These are phyloP conservation scores for Tinea trinotella DNA, from an alignment of 2,888 invertebrate species.

Conservation along the genomic window DNA sequence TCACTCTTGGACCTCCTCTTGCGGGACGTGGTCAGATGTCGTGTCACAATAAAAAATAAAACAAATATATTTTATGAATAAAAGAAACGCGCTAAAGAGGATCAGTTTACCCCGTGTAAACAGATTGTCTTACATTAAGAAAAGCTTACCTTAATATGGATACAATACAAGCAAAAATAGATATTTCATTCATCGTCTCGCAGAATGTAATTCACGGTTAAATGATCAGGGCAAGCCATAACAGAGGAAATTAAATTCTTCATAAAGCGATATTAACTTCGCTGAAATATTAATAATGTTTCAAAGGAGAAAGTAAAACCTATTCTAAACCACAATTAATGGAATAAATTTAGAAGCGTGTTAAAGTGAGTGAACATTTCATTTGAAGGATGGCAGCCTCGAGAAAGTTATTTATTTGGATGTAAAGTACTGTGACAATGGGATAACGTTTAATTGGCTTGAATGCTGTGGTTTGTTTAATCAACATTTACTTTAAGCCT, in stretches of 20 bases:
- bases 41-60: too few relatives aligned
- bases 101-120: too few relatives aligned
- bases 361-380: slow-evolving; percentile 15
- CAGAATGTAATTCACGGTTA: slow-evolving; percentile 23
- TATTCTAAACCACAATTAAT: slow-evolving; percentile 17
- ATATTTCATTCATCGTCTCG: slow-evolving; percentile 12
- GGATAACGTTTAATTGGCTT: not conserved
- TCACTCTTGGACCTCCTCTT: too few relatives aligned
- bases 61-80: too few relatives aligned
- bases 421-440: slow-evolving; percentile 6
- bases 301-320: slow-evolving; percentile 17
- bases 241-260: slow-evolving; percentile 26
- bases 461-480: not conserved
- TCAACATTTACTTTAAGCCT: not conserved
- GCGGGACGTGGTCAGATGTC: too few relatives aligned
- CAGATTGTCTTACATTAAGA: too few relatives aligned
- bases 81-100: too few relatives aligned
- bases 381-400: not conserved
- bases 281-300: slow-evolving; percentile 23
- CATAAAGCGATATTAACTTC: slow-evolving; percentile 25
- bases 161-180: not conserved
- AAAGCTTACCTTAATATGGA: too few relatives aligned
- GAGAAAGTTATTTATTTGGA: slow-evolving; percentile 12
- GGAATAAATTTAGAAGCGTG: slow-evolving; percentile 12
- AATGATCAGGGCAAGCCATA: slow-evolving; percentile 23